Percentiles rank a stretch among this genome's conserved stretches.
These are phyloP conservation scores for Odontamblyopus lacepedii DNA, from an alignment of 2,797 vertebrate species.

Conservation along the genomic window DNA sequence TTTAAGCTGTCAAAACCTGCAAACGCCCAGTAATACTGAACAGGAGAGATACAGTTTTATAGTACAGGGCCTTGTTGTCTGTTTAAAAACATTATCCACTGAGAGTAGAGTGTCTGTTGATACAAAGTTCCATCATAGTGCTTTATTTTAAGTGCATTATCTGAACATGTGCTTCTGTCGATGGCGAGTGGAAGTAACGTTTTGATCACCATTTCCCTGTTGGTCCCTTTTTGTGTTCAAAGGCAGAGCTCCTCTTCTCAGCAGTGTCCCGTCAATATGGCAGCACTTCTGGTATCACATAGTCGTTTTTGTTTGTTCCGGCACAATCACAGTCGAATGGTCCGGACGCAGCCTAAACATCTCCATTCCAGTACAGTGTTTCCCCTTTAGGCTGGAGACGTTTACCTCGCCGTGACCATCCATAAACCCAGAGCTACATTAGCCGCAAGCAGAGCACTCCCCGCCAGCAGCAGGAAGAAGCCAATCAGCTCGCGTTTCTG, in stretches of 20 bases:
- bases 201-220: constrained; percentile 24
- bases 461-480: constrained; percentile 93
- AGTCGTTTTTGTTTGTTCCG: constrained; percentile 12
- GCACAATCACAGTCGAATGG: constrained; percentile 48
- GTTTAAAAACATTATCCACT: constrained; percentile 10
- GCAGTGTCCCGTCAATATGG: constrained; percentile 18
- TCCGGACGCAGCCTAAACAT: constrained; percentile 22
- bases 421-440: constrained; percentile 96
- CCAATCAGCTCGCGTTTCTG: constrained; percentile 90
- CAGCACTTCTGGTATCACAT: constrained; percentile 27
- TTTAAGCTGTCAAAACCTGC: not conserved
- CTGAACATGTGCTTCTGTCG: constrained; percentile 40
- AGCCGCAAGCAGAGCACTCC: constrained; percentile 93
- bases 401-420: constrained; percentile 96
- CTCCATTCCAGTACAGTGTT: not conserved
- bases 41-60: not conserved
- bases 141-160: constrained; percentile 36
- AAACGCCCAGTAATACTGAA: not conserved
- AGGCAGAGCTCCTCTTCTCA: constrained; percentile 22
- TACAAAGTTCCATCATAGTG: constrained; percentile 46
- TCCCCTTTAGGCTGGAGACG: not conserved
- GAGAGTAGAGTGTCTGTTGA: constrained; percentile 20
- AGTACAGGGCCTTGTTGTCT: constrained; percentile 6
- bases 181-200: constrained; percentile 22
- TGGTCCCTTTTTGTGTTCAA: constrained; percentile 16